Evolutionary conservation across 1,140 invertebrate genomes (phyloP), one percentile per base, ranked within the genome.

Genomic region (Melipona quadrifasciata): DNA sequence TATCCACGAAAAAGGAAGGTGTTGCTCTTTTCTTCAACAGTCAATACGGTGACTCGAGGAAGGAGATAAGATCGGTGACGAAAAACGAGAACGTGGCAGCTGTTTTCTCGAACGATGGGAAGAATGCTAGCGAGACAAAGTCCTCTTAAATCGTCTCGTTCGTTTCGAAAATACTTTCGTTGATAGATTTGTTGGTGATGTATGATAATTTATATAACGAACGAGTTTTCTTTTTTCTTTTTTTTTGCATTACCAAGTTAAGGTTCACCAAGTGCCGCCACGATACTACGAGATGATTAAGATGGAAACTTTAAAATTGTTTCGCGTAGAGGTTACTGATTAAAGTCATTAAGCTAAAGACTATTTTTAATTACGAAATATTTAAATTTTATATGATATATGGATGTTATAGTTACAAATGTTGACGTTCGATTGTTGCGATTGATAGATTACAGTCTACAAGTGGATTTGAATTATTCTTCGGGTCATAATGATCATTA

Each of bases 21-120:
- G 84, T 93, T 19, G 93, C 93, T 53, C 85, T 94, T 3, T 94
- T 92, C 83, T 92, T 92, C 74, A 89, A 93, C 57, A 89, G 90
- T 73, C 89, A 90, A 70, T 92, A 91, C 82, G 89, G 89, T 0
- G 91, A 93, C 1, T 57, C 87, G 24, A 91, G 68, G 21, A 92
- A 92, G 53, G 91, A 93, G 68, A 84, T 80, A 12, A 90, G 91
- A 67, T 91, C 91, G 2, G 85, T 86, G n/a, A 58, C 72, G 34
- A 88, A 87, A 70, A 82, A 74, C 72, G 89, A 92, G 64, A 85
- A 74, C n/a, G 82, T 89, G 34, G 27, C 39, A 4, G 5, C 24
- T 8, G 39, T 17, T 2, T 31, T 47, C 1, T 74, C 31, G 5
- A 27, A 82, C 8, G 74, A 82, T 5, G 57, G n/a, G 5, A 72